A percentile compares a stretch with the other conserved stretches of the same genome.
phyloP scores from a whole-genome alignment of 2,797 vertebrate genomes.

The Neosilurus hyrtlii region DNA sequence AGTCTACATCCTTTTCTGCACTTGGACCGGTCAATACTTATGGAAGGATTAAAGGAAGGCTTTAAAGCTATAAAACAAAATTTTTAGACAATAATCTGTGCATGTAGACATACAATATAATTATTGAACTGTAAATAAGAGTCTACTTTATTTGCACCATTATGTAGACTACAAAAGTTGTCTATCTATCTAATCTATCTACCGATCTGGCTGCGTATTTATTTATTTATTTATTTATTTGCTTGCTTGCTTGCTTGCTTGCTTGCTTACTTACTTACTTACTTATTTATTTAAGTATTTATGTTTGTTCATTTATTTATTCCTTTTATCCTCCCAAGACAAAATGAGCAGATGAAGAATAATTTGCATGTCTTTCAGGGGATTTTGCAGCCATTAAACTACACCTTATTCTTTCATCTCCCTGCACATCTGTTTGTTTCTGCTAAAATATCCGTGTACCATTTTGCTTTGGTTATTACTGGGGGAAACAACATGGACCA shows the following conservation, averaged over 20 bases:
- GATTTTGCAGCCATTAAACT: constrained; percentile 8
- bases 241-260: too few relatives aligned
- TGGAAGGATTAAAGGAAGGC: neutral
- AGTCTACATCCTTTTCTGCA: too few relatives aligned
- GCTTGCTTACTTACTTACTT: too few relatives aligned
- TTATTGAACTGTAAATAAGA: too few relatives aligned
- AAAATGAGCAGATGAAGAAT: constrained; percentile 14
- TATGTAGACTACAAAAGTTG: too few relatives aligned
- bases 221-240: too few relatives aligned
- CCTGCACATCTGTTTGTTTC: constrained; percentile 22
- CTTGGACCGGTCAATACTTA: neutral
- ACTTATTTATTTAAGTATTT: too few relatives aligned
- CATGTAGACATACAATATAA: too few relatives aligned
- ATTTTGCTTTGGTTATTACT: constrained; percentile 34
- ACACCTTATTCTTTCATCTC: constrained; percentile 33
- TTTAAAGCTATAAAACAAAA: neutral
- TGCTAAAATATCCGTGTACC: constrained; percentile 15
- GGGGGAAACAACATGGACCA: constrained; percentile 10
- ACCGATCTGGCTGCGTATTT: too few relatives aligned
- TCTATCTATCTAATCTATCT: too few relatives aligned
- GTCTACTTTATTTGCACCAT: too few relatives aligned
- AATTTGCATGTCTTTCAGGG: constrained; percentile 23
- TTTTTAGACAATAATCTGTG: too few relatives aligned
- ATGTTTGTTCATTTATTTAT: neutral
- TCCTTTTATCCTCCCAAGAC: neutral